Percentiles rank a stretch among this genome's conserved stretches.
Evolutionary conservation across 2,888 invertebrate genomes (phyloP).

Genomic region (Aelia acuminata): DNA sequence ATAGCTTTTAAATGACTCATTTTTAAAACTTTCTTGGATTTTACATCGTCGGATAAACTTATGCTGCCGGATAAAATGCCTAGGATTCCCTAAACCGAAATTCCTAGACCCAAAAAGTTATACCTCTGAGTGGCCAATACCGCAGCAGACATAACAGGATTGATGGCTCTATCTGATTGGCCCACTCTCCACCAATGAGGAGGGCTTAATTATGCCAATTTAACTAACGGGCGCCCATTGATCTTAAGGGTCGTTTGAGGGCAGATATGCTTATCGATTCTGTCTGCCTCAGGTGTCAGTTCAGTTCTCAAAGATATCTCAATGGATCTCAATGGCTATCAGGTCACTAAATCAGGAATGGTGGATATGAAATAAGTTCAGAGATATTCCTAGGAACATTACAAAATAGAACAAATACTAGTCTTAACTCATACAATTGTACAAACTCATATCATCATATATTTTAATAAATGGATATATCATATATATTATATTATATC

Average conservation of each 20-base stretch:
- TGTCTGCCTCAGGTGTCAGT: background rate
- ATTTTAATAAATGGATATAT: too few relatives aligned
- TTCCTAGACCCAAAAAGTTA: too few relatives aligned
- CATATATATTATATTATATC: too few relatives aligned
- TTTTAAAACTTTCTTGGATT: too few relatives aligned
- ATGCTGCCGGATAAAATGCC: too few relatives aligned
- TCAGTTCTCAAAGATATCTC: background rate
- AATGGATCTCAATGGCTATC: background rate
- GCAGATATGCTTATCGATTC: background rate
- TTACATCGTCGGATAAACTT: too few relatives aligned
- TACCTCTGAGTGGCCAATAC: background rate
- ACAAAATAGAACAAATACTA: too few relatives aligned
- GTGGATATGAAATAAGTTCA: background rate
- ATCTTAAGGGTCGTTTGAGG: background rate
- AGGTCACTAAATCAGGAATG: background rate
- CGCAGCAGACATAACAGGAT: background rate
- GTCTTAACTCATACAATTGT: too few relatives aligned
- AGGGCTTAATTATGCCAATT: slow-evolving; percentile 20
- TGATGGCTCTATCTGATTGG: background rate
- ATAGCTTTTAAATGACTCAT: too few relatives aligned
- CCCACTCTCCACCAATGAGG: slow-evolving; percentile 8
- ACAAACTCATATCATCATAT: too few relatives aligned
- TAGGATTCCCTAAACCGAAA: too few relatives aligned
- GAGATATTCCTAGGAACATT: too few relatives aligned
- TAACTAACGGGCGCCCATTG: background rate